These are phyloP conservation scores for Phyllotis vaccarum DNA, from an alignment of 2,797 vertebrate species.

Conservation along the genomic window DNA sequence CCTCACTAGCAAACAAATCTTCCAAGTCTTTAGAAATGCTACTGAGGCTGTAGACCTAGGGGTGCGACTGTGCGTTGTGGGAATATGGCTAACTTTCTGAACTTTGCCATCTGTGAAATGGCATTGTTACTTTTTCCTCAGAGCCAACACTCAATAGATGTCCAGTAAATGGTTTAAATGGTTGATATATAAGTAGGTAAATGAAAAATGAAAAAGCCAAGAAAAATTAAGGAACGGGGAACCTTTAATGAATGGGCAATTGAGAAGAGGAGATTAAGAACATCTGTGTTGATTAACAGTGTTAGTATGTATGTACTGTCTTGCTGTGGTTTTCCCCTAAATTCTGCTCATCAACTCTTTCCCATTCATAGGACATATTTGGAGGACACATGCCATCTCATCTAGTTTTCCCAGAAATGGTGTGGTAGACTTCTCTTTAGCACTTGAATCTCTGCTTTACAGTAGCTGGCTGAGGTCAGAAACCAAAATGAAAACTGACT, in stretches of 20 bases:
- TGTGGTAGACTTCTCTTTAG: not conserved
- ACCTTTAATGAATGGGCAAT: not conserved
- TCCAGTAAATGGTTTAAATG: not conserved
- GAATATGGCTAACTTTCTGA: not conserved
- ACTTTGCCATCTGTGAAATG: not conserved
- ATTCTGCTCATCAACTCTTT: not conserved
- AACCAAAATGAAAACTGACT: not conserved
- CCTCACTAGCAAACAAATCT: not conserved
- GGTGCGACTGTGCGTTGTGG: not conserved
- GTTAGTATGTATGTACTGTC: no score
- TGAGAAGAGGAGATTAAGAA: not conserved
- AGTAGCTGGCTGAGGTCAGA: not conserved
- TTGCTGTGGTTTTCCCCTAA: not conserved
- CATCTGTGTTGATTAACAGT: not conserved
- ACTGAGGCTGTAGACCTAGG: not conserved
- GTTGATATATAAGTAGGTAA: not conserved
- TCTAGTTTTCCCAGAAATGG: not conserved
- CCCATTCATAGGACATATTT: not conserved
- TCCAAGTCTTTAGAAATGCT: not conserved
- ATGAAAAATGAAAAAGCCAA: not conserved
- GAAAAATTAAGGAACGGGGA: no score
- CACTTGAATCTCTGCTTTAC: not conserved
- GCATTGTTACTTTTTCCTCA: not conserved
- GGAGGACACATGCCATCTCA: not conserved
- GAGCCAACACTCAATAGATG: not conserved